Percentiles rank a stretch among this genome's conserved stretches.
Evolutionary conservation across 2,113 vertebrate genomes (phyloP).

Genomic region (Neotoma lepida): DNA sequence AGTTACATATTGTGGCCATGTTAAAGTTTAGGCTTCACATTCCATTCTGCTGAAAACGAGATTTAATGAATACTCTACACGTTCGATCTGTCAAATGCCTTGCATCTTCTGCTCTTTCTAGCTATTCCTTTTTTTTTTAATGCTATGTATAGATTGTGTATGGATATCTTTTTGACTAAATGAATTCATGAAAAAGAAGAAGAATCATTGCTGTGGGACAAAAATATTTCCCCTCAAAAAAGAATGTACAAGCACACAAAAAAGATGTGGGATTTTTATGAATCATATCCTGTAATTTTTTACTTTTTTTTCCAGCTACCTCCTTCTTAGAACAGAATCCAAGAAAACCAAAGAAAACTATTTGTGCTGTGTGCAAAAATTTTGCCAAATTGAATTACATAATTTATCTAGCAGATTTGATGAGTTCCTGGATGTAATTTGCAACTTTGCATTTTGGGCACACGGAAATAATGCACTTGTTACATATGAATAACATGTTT

Average conservation of each 20-base stretch:
- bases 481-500: conserved; percentile 63
- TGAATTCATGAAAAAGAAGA: conserved; percentile 53
- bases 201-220: conserved; percentile 81
- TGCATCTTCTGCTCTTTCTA: conserved; percentile 75
- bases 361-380: conserved; percentile 80
- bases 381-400: conserved; percentile 81
- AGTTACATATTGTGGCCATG: conserved; percentile 66
- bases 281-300: conserved; percentile 88
- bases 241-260: conserved; percentile 80
- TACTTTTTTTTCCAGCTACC: conserved; percentile 79
- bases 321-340: conserved; percentile 81
- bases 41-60: conserved; percentile 67
- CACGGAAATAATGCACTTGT: conserved; percentile 79
- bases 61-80: conserved; percentile 72
- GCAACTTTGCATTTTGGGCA: conserved; percentile 72
- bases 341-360: conserved; percentile 82
- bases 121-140: conserved; percentile 71
- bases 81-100: conserved; percentile 74
- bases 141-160: background rate
- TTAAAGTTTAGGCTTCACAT: conserved; percentile 72
- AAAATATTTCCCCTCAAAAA: conserved; percentile 84
- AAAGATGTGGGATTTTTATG: conserved; percentile 86
- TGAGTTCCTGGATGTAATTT: conserved; percentile 74
- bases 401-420: conserved; percentile 77
- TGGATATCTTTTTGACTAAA: conserved; percentile 62